phyloP scores from a whole-genome alignment of 1,140 invertebrate genomes.

The Drosophila carrolli region DNA sequence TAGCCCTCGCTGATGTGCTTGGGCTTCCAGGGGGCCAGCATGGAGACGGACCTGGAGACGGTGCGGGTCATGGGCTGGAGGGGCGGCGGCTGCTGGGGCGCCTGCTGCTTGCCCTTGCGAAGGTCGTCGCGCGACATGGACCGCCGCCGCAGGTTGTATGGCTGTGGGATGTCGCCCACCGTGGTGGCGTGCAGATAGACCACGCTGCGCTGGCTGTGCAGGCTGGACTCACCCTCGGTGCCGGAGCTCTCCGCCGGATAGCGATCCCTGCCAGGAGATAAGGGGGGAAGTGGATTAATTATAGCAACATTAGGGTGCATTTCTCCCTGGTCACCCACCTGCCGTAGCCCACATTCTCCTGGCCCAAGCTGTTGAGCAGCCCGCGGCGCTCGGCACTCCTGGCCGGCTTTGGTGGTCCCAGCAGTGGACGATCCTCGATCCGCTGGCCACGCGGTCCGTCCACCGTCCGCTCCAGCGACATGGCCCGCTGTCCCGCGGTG shows the following conservation, averaged over 20 bases:
- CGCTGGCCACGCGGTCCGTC: conserved; percentile 40
- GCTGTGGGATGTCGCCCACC: conserved; percentile 85
- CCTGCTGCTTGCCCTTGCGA: conserved; percentile 76
- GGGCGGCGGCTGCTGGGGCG: conserved; percentile 76
- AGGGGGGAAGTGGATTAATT: background rate
- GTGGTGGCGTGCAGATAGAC: conserved; percentile 93
- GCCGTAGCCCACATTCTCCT: conserved; percentile 44
- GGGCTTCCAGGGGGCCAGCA: conserved; percentile 93
- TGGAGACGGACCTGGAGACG: conserved; percentile 92
- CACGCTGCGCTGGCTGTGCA: conserved; percentile 91
- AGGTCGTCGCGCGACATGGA: conserved; percentile 89
- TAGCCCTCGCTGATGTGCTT: conserved; percentile 89
- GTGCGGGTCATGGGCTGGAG: conserved; percentile 89
- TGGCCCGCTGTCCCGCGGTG: conserved; percentile 49
- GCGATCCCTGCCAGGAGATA: conserved; percentile 64
- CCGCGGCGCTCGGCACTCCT: conserved; percentile 72
- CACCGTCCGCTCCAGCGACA: conserved; percentile 69
- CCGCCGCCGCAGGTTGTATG: conserved; percentile 78
- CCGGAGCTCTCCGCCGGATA: conserved; percentile 87
- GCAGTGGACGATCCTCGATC: conserved; percentile 55
- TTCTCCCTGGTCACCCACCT: conserved; percentile 34
- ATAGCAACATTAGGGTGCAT: background rate
- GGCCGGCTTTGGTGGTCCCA: conserved; percentile 79
- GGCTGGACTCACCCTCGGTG: conserved; percentile 92
- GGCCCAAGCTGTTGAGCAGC: conserved; percentile 36